A percentile compares a stretch with the other conserved stretches of the same genome.
Evolutionary conservation across 1,140 invertebrate species (phyloP).

Genomic region (Drosophila athabasca): DNA sequence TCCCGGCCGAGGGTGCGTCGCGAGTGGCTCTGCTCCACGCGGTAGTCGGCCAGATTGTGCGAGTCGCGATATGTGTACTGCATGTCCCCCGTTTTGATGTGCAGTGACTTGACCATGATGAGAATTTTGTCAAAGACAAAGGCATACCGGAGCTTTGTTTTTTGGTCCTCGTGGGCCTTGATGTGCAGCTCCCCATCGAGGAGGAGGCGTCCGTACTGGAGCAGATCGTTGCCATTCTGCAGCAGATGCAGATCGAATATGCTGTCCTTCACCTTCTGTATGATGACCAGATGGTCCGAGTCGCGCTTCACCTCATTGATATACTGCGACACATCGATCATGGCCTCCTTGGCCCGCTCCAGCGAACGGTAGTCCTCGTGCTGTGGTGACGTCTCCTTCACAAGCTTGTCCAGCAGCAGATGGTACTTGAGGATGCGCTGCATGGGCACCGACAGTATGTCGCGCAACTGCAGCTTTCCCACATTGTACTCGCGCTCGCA

Average conservation of each 20-base stretch:
- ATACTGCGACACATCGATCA: constrained; percentile 98
- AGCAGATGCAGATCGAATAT: constrained; percentile 91
- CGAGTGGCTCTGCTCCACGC: constrained; percentile 91
- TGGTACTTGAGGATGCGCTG: constrained; percentile 99
- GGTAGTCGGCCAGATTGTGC: constrained; percentile 92
- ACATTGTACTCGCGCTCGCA: constrained; percentile 97
- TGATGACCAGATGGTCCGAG: constrained; percentile 95
- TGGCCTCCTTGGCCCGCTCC: constrained; percentile 95
- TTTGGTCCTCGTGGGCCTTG: constrained; percentile 94
- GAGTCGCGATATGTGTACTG: constrained; percentile 96
- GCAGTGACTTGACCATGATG: constrained; percentile 95
- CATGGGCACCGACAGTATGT: constrained; percentile 98
- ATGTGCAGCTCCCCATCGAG: constrained; percentile 97
- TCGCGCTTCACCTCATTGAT: constrained; percentile 99
- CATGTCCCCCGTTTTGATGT: constrained; percentile 90
- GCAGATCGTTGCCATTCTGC: constrained; percentile 90
- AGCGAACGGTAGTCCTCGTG: constrained; percentile 93
- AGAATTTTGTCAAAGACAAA: constrained; percentile 99
- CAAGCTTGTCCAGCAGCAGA: constrained; percentile 94
- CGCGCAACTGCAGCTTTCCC: constrained; percentile 96
- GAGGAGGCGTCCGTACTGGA: constrained; percentile 94
- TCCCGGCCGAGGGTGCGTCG: constrained; percentile 87
- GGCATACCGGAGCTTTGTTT: constrained; percentile 93
- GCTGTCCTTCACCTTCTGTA: constrained; percentile 94
- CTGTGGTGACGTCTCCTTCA: constrained; percentile 94